These are phyloP conservation scores for Camptogramma bilineatum DNA, from an alignment of 2,888 invertebrate species.

Conservation along the genomic window DNA sequence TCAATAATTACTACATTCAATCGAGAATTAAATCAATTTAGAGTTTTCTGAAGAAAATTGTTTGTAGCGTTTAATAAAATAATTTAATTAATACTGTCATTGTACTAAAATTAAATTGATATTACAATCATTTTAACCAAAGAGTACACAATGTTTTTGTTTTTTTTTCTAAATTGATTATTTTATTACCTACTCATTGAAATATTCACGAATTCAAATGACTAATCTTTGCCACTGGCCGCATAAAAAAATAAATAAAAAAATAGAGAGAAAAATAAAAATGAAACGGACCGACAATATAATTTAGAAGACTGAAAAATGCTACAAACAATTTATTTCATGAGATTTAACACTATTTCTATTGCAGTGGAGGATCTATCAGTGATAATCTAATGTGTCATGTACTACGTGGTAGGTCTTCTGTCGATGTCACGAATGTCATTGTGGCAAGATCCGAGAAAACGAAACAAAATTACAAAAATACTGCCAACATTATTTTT, in stretches of 20 bases:
- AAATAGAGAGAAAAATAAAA: neutral
- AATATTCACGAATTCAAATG: neutral
- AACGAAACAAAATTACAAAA: neutral
- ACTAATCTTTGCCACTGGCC: neutral
- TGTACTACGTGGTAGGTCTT: conserved; percentile 60
- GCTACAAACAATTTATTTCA: conserved; percentile 46
- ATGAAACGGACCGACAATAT: neutral
- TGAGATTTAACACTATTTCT: conserved; percentile 63
- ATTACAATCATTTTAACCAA: neutral
- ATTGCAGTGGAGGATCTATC: conserved; percentile 73
- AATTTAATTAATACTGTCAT: conserved; percentile 32
- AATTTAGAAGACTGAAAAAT: neutral
- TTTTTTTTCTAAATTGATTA: too few relatives aligned
- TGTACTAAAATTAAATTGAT: neutral
- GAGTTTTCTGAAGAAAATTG: conserved; percentile 47
- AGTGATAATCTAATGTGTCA: conserved; percentile 68
- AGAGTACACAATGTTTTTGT: neutral
- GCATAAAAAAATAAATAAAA: neutral
- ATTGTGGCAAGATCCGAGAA: conserved; percentile 34
- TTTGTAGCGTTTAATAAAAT: conserved; percentile 41
- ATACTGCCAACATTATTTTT: too few relatives aligned
- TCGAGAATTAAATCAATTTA: conserved; percentile 65
- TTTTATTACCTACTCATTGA: neutral
- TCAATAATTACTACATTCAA: conserved; percentile 55
- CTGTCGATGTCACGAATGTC: conserved; percentile 23